Evolutionary conservation across 2,797 vertebrate genomes (phyloP), one percentile per base, ranked within the genome.

Genomic region (Karalla daura): DNA sequence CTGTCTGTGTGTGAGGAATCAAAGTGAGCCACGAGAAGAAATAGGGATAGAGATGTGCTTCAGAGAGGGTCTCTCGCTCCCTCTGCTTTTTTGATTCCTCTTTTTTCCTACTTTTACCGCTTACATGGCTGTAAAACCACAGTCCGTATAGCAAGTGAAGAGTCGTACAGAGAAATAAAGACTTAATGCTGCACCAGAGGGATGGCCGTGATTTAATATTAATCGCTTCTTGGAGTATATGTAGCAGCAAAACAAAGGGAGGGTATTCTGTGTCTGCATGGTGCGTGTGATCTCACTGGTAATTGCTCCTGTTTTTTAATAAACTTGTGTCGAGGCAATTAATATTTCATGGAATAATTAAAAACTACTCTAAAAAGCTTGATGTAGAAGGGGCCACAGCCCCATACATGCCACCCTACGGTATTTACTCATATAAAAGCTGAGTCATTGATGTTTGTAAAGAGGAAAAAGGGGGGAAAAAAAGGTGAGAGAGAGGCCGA

Each of bases 371-470:
- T n/a, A n/a, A n/a, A n/a, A n/a, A n/a, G 23, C 5, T 56, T 11
- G 7, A 9, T 36, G 30, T 61, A 24, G 7, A 41, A 17, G 27
- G 17, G 50, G 30, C 18, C 15, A 18, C 45, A 39, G 1, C 23
- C n/a, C 3, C 14, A 8, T 51, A 13, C 37, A 50, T 56, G 12
- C 3, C 44, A 15, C 37, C 43, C 14, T 50, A 8, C 43, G 47
- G n/a, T n/a, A n/a, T n/a, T n/a, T 50, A 12, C 2, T 43, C 18
- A 33, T 39, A 27, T 64, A 45, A 49, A 55, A 46, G 30, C 46
- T 47, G 53, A 68, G 15, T 67, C 49, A 71, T 73, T 78, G 40
- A 58, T 58, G 43, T 73, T 55, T 56, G 43, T 30, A 45, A 21
- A 51, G 49, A 51, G 13, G 18, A n/a, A n/a, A n/a, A n/a, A 47